Evolutionary conservation across 2,888 invertebrate genomes (phyloP).

Genomic region (Parascotia fuliginaria): DNA sequence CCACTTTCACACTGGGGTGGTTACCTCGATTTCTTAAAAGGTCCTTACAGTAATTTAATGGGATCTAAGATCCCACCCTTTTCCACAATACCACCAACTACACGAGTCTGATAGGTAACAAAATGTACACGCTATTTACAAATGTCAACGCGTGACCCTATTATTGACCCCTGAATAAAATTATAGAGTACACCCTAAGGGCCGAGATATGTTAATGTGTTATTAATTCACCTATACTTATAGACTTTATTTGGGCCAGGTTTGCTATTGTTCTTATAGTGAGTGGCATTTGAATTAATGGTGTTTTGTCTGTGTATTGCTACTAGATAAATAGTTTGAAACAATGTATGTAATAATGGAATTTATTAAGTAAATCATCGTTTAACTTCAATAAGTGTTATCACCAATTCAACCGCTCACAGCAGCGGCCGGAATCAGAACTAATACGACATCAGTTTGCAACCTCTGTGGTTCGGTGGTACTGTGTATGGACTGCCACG

Average conservation of each 20-base stretch:
- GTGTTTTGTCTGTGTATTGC: neutral
- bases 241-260: constrained; percentile 29
- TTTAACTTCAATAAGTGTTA: too few relatives aligned
- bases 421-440: too few relatives aligned
- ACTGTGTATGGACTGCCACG: too few relatives aligned
- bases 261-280: constrained; percentile 20
- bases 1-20: too few relatives aligned
- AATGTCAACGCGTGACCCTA: constrained; percentile 68
- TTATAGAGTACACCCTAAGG: constrained; percentile 42
- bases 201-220: constrained; percentile 38
- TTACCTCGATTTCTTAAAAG: too few relatives aligned
- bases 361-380: neutral
- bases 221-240: constrained; percentile 41
- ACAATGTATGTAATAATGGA: neutral
- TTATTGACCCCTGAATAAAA: constrained; percentile 49
- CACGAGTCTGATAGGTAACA: constrained; percentile 31
- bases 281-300: constrained; percentile 19
- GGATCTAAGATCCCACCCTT: too few relatives aligned
- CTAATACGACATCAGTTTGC: too few relatives aligned
- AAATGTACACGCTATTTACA: constrained; percentile 62
- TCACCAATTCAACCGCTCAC: too few relatives aligned
- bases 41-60: too few relatives aligned
- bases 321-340: constrained; percentile 5
- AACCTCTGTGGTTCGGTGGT: too few relatives aligned
- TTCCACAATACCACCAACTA: constrained; percentile 32